These are phyloP conservation scores for Lagopus muta DNA, from an alignment of 2,113 vertebrate species.

Conservation along the genomic window DNA sequence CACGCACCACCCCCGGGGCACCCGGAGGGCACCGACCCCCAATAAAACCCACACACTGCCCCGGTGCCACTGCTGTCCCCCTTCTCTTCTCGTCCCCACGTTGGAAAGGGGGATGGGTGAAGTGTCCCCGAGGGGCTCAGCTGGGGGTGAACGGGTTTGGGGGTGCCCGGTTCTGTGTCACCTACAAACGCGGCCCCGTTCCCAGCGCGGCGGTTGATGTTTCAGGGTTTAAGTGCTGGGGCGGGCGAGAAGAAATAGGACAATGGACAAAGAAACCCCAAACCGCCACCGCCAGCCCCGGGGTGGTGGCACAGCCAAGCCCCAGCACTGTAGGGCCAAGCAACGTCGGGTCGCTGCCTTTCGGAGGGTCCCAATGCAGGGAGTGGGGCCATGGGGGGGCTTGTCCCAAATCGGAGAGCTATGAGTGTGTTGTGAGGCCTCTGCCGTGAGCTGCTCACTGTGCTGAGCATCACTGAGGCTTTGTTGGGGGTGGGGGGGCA, in stretches of 20 bases:
- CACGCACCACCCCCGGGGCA: background rate
- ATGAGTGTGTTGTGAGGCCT: no score
- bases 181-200: background rate
- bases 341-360: no score
- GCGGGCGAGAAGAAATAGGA: background rate
- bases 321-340: no score
- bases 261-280: background rate
- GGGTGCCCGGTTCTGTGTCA: background rate
- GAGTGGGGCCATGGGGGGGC: background rate
- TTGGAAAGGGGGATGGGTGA: accelerated
- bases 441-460: no score
- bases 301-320: no score
- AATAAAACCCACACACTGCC: constrained; percentile 69
- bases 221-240: background rate
- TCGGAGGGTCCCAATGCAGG: no score
- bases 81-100: background rate
- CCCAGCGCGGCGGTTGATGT: background rate
- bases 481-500: no score
- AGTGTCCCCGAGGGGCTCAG: background rate
- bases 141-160: background rate
- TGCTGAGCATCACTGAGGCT: no score
- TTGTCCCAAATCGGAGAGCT: accelerated
- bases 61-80: background rate
- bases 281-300: background rate
- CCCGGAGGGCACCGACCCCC: background rate